Evolutionary conservation across 2,113 vertebrate species (phyloP).

Genomic region (Coturnix japonica): DNA sequence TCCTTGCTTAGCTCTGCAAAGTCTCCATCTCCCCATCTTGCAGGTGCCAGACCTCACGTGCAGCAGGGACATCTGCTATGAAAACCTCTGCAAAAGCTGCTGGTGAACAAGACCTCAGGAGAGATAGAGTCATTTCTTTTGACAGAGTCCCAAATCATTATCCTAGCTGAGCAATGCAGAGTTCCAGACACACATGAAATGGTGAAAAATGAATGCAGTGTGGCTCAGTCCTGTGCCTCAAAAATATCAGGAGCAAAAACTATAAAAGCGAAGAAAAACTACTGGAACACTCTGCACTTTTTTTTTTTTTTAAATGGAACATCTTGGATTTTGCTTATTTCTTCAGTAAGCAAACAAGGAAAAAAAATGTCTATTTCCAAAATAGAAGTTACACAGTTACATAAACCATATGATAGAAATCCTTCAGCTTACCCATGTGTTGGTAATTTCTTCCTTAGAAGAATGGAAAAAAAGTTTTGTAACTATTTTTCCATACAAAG

Average conservation of each 20-base stretch:
- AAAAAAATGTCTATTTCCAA: slow-evolving; percentile 4
- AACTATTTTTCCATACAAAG: background rate
- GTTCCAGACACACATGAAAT: background rate
- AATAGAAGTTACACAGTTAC: slow-evolving; percentile 28
- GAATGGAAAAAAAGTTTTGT: background rate
- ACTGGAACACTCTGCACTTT: background rate
- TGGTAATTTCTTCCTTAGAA: slow-evolving; percentile 27
- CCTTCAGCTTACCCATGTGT: background rate
- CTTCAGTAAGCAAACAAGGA: slow-evolving; percentile 34
- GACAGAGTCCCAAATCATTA: background rate
- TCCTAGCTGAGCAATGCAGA: background rate
- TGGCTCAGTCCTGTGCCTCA: background rate
- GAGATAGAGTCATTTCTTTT: background rate
- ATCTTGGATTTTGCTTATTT: slow-evolving; percentile 37
- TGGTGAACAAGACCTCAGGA: background rate
- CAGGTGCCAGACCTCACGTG: rapidly evolving
- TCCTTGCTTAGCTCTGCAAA: background rate
- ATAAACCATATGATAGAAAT: slow-evolving; percentile 44
- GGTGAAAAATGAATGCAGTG: background rate
- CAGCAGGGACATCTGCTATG: too few species aligned
- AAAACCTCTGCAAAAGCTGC: background rate
- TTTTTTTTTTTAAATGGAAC: background rate
- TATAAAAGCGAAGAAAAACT: background rate
- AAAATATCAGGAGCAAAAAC: background rate
- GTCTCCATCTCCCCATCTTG: background rate